Evolutionary conservation across 2,888 invertebrate genomes (phyloP).

Genomic region (Tinea semifulvella): DNA sequence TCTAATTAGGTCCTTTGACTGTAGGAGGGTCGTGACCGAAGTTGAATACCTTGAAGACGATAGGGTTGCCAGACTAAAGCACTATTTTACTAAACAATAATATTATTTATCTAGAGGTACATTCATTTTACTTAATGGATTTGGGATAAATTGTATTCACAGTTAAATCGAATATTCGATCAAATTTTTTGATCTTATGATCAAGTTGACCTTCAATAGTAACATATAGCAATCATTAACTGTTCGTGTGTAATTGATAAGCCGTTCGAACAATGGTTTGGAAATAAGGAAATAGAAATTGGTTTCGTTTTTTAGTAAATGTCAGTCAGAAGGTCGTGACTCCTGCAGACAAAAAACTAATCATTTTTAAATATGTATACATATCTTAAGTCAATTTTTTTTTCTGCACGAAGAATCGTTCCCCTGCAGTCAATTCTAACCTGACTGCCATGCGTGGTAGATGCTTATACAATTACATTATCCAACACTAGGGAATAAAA

Average conservation of each 20-base stretch:
- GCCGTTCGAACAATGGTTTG: not conserved
- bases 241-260: slow-evolving; percentile 7
- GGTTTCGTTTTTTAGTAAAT: not conserved
- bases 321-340: not conserved
- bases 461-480: too few species aligned
- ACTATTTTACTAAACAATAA: not conserved
- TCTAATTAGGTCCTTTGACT: slow-evolving; percentile 22
- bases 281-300: slow-evolving; percentile 1
- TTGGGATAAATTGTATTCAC: not conserved
- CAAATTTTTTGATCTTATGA: not conserved
- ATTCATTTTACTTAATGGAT: not conserved
- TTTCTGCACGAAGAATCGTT: too few species aligned
- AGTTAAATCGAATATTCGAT: not conserved
- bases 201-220: not conserved
- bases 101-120: too few species aligned
- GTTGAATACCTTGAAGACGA: not conserved
- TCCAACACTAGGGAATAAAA: too few species aligned
- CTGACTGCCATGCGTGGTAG: too few species aligned
- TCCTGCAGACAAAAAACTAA: not conserved
- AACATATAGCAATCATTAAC: too few species aligned
- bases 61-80: not conserved
- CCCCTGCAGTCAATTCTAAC: too few species aligned
- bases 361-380: too few species aligned
- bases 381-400: too few species aligned
- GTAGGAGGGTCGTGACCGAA: slow-evolving; percentile 11